phyloP scores from a whole-genome alignment of 2,888 invertebrate genomes.

The Cataglyphis albicans region DNA sequence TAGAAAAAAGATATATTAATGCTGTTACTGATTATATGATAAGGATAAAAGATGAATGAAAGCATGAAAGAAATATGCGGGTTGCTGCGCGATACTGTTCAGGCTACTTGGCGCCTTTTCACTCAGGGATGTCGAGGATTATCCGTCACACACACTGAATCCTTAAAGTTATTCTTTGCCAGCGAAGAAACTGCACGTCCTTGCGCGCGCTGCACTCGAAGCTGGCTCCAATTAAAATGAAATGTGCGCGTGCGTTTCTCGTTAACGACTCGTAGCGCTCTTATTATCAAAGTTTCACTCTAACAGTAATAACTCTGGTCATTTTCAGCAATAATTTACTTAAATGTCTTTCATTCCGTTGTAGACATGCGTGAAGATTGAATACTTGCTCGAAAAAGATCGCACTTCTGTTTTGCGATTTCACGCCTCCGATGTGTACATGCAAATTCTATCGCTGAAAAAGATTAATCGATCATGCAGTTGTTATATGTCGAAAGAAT shows the following conservation, averaged over 20 bases:
- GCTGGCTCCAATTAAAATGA: conserved; percentile 72
- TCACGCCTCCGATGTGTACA: background rate
- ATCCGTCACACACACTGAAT: conserved; percentile 58
- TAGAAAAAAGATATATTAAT: background rate
- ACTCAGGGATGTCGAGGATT: conserved; percentile 23
- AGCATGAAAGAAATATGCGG: background rate
- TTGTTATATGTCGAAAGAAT: conserved; percentile 1
- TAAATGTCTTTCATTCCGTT: background rate
- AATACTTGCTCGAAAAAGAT: conserved; percentile 12
- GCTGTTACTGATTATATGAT: background rate
- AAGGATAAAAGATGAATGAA: background rate
- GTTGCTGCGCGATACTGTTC: background rate
- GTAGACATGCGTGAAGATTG: conserved; percentile 21
- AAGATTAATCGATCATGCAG: background rate
- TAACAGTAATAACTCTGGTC: conserved; percentile 34
- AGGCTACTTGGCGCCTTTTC: conserved; percentile 24
- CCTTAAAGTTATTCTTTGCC: conserved; percentile 59
- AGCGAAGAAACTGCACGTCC: conserved; percentile 58
- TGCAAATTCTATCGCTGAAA: conserved; percentile 10
- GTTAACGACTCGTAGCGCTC: conserved; percentile 55
- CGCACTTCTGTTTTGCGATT: background rate
- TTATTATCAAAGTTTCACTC: conserved; percentile 57
- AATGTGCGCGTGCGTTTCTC: conserved; percentile 63
- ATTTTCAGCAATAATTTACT: conserved; percentile 44
- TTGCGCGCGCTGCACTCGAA: conserved; percentile 47